Conservation (phyloP, 2,888 invertebrate genomes). For the Archips crataeganus region DNA sequence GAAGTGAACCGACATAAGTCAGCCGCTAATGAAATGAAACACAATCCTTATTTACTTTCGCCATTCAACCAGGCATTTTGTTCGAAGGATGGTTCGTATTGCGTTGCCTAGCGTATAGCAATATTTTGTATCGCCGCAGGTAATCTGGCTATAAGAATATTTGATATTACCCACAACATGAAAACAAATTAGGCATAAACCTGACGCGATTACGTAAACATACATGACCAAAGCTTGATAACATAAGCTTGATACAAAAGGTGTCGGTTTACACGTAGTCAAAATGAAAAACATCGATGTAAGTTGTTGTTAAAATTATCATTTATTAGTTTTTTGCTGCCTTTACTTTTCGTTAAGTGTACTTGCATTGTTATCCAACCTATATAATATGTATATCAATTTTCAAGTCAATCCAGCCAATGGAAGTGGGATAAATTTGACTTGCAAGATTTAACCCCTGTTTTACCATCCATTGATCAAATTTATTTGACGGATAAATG, state of each 20-base stretch:
- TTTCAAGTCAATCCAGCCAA: too few species aligned
- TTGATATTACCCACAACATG: conserved; percentile 54
- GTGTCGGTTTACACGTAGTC: too few species aligned
- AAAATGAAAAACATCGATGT: too few species aligned
- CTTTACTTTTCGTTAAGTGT: too few species aligned
- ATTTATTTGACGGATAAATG: too few species aligned
- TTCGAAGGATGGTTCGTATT: conserved; percentile 52
- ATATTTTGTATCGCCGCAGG: conserved; percentile 56
- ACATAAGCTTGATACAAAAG: not conserved
- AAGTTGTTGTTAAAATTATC: too few species aligned
- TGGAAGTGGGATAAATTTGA: too few species aligned
- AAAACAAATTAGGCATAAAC: conserved; percentile 56
- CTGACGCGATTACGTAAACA: conserved; percentile 47
- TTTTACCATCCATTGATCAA: too few species aligned
- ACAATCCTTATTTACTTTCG: conserved; percentile 61
- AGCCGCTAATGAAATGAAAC: conserved; percentile 65
- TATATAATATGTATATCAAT: too few species aligned
- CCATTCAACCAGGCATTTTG: conserved; percentile 54
- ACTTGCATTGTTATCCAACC: too few species aligned
- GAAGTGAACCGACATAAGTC: conserved; percentile 57
- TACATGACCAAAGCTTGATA: not conserved
- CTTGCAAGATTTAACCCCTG: too few species aligned
- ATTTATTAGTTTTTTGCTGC: too few species aligned
- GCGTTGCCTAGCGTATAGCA: conserved; percentile 52
- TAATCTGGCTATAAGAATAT: conserved; percentile 55